These are phyloP conservation scores for Drosophila kurseongensis DNA, from an alignment of 1,140 invertebrate species.

Conservation along the genomic window DNA sequence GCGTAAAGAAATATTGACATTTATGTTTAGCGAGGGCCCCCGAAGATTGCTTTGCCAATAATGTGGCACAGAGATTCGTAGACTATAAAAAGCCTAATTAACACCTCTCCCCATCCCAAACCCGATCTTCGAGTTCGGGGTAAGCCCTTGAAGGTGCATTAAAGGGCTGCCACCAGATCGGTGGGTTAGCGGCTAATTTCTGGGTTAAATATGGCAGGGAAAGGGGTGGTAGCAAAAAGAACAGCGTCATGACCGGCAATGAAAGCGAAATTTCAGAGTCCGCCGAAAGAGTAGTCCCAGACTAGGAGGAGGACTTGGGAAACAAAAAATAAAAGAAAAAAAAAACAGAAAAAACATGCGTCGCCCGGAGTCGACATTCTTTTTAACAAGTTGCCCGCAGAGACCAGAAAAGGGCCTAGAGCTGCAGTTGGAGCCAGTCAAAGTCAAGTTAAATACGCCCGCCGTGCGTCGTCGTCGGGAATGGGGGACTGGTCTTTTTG, in stretches of 20 bases:
- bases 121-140: background rate
- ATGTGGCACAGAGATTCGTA: constrained; percentile 43
- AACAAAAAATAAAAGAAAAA: constrained; percentile 10
- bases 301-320: background rate
- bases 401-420: constrained; percentile 59
- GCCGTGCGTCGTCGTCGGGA: constrained; percentile 48
- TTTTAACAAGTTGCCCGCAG: constrained; percentile 77
- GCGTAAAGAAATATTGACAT: constrained; percentile 73
- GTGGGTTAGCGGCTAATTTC: constrained; percentile 63
- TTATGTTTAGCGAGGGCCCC: constrained; percentile 55
- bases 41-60: constrained; percentile 44
- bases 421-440: constrained; percentile 38
- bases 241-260: constrained; percentile 68
- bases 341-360: constrained; percentile 59
- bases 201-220: constrained; percentile 73
- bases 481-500: constrained; percentile 37
- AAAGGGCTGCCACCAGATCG: constrained; percentile 40
- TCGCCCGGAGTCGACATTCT: constrained; percentile 77
- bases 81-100: constrained; percentile 74
- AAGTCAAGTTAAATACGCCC: constrained; percentile 80
- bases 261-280: constrained; percentile 70
- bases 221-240: constrained; percentile 46
- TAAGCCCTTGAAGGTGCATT: constrained; percentile 58
- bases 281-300: constrained; percentile 10
- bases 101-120: constrained; percentile 48